These are phyloP conservation scores for Drosophila melanica DNA, from an alignment of 1,140 invertebrate species.

Conservation along the genomic window DNA sequence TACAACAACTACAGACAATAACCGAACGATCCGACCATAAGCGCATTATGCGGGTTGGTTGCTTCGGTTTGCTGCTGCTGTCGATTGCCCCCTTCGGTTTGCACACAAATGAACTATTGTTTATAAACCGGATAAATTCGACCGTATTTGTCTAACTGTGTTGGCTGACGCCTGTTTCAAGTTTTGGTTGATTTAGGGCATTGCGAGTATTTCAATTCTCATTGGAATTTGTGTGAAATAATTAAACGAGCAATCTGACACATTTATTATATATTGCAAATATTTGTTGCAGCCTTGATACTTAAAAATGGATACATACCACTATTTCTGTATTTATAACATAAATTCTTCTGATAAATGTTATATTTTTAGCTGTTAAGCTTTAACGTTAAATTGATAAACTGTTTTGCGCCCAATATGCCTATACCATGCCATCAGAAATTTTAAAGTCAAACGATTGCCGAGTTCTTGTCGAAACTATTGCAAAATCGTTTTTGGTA, in stretches of 20 bases:
- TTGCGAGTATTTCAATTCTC: neutral
- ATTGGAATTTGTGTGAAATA: neutral
- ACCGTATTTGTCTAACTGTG: slow-evolving; percentile 16
- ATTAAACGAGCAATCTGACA: neutral
- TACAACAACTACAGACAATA: slow-evolving; percentile 32
- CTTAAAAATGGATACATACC: too few species aligned
- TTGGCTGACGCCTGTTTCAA: neutral
- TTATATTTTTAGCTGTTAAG: too few species aligned
- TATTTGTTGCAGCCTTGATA: too few species aligned
- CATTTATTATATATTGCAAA: neutral
- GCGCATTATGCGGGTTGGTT: slow-evolving; percentile 69
- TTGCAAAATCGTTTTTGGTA: neutral
- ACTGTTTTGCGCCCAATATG: too few species aligned
- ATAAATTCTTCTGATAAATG: too few species aligned
- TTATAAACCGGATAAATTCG: slow-evolving; percentile 56
- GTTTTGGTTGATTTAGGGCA: neutral
- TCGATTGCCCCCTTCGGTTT: slow-evolving; percentile 1
- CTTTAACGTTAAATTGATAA: too few species aligned
- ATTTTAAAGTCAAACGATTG: too few species aligned
- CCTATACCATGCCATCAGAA: too few species aligned
- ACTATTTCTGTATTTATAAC: too few species aligned
- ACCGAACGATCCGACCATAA: slow-evolving; percentile 45
- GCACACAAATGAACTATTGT: slow-evolving; percentile 76
- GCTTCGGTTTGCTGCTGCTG: slow-evolving; percentile 7
- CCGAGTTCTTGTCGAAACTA: too few species aligned